Percentiles rank a stretch among this genome's conserved stretches.
phyloP scores from a whole-genome alignment of 2,113 vertebrate species.

The Lophura nycthemera region DNA sequence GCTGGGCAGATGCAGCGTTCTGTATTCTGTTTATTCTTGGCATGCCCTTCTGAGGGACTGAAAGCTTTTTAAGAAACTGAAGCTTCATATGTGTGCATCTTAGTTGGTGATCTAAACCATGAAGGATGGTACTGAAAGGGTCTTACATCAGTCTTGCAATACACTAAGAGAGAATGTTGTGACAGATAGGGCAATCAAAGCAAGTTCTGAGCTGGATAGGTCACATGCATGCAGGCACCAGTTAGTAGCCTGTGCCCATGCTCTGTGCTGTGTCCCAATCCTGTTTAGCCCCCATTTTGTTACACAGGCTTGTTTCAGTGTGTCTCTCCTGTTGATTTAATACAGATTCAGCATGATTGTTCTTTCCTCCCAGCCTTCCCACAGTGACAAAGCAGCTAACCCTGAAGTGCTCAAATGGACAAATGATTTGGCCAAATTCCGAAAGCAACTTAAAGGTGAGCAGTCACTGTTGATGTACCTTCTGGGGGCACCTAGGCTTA shows the following conservation, averaged over 20 bases:
- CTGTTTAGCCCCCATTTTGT: background rate
- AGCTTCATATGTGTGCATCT: background rate
- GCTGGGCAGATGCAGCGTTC: background rate
- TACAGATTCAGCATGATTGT: background rate
- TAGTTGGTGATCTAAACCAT: background rate
- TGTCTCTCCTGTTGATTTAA: background rate
- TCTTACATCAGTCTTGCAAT: background rate
- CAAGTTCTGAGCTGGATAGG: background rate
- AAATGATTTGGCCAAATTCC: constrained; percentile 92
- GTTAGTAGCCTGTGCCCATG: background rate
- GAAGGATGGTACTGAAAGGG: background rate
- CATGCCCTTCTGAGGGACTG: background rate
- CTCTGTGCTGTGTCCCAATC: background rate
- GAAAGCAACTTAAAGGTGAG: constrained; percentile 96
- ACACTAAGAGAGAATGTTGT: background rate
- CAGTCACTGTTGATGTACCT: background rate
- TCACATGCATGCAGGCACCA: background rate
- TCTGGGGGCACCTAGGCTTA: background rate
- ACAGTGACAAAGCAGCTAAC: constrained; percentile 94
- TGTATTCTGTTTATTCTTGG: constrained; percentile 14
- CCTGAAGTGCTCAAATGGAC: constrained; percentile 95
- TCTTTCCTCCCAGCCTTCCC: constrained; percentile 86
- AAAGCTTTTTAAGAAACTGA: constrained; percentile 10
- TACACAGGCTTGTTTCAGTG: background rate
- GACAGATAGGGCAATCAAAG: background rate